Conservation (phyloP, 1,140 invertebrate genomes). For the Prorops nasuta region DNA sequence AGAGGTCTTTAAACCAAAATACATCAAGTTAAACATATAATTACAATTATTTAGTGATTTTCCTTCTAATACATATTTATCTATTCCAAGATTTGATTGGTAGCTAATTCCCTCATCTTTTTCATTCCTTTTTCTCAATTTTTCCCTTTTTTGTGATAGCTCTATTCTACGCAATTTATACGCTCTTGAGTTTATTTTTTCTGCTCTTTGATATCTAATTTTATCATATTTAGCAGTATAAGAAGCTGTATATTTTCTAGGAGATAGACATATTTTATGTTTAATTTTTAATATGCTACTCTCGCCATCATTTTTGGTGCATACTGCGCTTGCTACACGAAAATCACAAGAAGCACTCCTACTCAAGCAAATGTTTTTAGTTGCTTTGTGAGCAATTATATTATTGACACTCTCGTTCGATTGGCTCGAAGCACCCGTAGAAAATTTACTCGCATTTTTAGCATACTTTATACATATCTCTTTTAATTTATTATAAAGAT, state of each 20-base stretch:
- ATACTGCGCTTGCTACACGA: constrained; percentile 2
- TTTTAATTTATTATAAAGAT: constrained; percentile 1
- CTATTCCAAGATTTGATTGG: constrained; percentile 2
- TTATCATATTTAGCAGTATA: background rate
- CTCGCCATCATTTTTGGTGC: constrained; percentile 7
- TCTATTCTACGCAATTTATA: background rate
- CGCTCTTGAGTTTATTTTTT: background rate
- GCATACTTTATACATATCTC: background rate
- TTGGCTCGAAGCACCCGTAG: background rate
- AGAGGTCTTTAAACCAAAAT: constrained; percentile 2
- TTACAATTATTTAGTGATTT: background rate
- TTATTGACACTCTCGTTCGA: constrained; percentile 7
- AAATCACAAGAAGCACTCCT: constrained; percentile 1
- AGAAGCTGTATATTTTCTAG: background rate
- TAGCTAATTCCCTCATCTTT: constrained; percentile 9
- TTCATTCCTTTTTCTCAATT: constrained; percentile 3
- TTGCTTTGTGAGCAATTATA: constrained; percentile 6
- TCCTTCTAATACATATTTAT: background rate
- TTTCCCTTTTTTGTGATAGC: background rate
- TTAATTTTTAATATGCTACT: constrained; percentile 4
- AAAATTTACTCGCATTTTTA: constrained; percentile 3
- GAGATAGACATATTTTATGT: background rate
- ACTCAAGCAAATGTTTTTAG: constrained; percentile 4
- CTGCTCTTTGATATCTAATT: background rate
- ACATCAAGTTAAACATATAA: background rate